phyloP scores from a whole-genome alignment of 1,140 invertebrate species.

The Lanistes nyassanus region DNA sequence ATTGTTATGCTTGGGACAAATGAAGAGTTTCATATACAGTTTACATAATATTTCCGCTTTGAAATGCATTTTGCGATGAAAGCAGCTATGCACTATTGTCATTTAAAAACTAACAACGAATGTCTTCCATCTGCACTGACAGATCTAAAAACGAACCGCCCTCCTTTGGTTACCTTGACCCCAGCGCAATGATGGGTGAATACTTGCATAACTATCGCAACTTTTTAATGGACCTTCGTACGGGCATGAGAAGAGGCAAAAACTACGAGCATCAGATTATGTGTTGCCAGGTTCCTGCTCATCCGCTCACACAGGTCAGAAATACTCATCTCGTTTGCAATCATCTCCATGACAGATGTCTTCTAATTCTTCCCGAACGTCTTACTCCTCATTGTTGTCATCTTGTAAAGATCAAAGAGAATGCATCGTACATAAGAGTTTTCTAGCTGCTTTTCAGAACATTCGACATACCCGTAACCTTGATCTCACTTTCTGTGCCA shows the following conservation, averaged over 20 bases:
- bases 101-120: neutral
- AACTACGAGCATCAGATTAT: conserved; percentile 21
- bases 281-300: neutral
- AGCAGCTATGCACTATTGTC: neutral
- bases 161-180: conserved; percentile 22
- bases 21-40: conserved; percentile 70
- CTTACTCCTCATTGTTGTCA: no score
- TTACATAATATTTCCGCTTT: neutral
- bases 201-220: conserved; percentile 25
- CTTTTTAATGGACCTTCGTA: conserved; percentile 22
- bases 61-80: neutral
- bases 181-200: conserved; percentile 18
- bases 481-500: no score
- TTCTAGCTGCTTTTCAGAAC: no score
- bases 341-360: no score
- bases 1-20: conserved; percentile 3
- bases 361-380: no score
- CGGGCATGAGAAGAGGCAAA: conserved; percentile 23
- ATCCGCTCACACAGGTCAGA: no score
- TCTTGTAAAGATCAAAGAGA: no score
- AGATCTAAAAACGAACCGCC: conserved; percentile 14
- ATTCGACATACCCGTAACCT: no score
- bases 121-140: neutral
- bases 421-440: no score
- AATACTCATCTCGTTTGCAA: no score